Evolutionary conservation across 1,140 invertebrate genomes (phyloP), one percentile per base, ranked within the genome.

Genomic region (Teleogryllus occipitalis): DNA sequence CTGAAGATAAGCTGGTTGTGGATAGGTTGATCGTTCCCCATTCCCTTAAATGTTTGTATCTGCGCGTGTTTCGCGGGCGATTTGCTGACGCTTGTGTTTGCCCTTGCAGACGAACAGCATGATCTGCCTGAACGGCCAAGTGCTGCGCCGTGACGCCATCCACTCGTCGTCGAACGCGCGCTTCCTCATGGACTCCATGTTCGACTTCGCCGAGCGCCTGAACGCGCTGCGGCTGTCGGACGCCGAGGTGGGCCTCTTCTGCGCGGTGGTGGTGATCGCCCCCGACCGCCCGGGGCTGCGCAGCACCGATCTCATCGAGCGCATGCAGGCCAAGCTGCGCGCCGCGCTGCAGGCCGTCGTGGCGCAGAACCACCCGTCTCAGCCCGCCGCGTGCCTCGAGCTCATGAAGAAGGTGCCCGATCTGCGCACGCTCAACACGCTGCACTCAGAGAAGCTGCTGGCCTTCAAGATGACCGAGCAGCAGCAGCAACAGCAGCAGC

Each of bases 111-210:
- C 94, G 82, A 95, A 95, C 87, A 94, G 93, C 85, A 96, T 97
- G 90, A 94, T 97, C 82, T 97, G 95, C 86, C 89, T 97, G 77
- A 97, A 97, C 83, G 96, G 96, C 76, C 95, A 97, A 86, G 92
- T 97, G 82, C 91, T 97, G 84, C 94, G 95, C 83, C 90, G 95
- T 76, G 96, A 97, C 85, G 93, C 95, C 76, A 94, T 97, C 81
- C 94, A 96, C 86, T 94, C 93, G 84, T 93, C 92, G 83, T 95
- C 94, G 81, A 97, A 97, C 87, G 96, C 96, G 14, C 90, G 96
- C 82, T 98, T 98, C 85, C 91, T 99, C 47, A 94, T 98, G 87
- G 96, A 98, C 84, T 97, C 95, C 81, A 98, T 98, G 88, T 98
- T 99, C 86, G 97, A 98, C 84, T 98, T 99, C 87, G 96, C 97